Evolutionary conservation across 2,797 vertebrate genomes (phyloP), one percentile per base, ranked within the genome.

Genomic region (Telmatherina bonti): DNA sequence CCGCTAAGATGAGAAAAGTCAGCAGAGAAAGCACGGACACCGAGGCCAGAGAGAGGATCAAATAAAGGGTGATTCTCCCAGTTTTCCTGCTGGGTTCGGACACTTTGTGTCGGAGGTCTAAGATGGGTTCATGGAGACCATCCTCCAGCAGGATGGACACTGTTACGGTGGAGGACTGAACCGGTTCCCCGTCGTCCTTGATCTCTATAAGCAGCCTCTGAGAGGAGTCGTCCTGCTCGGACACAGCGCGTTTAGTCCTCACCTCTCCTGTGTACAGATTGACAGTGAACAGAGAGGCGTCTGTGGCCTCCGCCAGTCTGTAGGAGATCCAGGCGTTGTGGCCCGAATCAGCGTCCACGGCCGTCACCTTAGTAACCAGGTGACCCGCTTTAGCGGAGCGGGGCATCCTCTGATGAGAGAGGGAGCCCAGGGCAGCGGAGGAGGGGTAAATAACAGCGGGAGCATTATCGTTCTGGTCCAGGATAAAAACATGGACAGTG

Each of bases 271-370:
- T 95, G 82, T 93, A 94, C 69, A 75, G 91, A 67, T 91, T 95
- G 82, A 96, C 92, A 56, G 79, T 91, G 86, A 95, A 96, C 71
- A 94, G 85, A 79, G 92, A 90, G 20, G 85, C 65, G 78, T 95
- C 95, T 8, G 92, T 72, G 4, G 90, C 79, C 83, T 95, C 93
- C 54, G 90, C 81, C 72, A 96, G 73, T 64, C 89, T 92, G 87
- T 96, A 96, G 16, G 94, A 94, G 74, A 96, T 88, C 95, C 95
- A 96, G 56, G 95, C 95, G 56, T 96, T 96, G 73, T 95, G 95
- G 61, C 95, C 95, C 70, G 95, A 96, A 82, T 96, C 95, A 7
- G 95, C 93, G 85, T 96, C 95, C 86, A 96, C 94, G 5, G 91
- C 93, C 72, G 94, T 92, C 64, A 95, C 88, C 73, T 95, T 95